Evolutionary conservation across 2,888 invertebrate species (phyloP), one percentile per base, ranked within the genome.

Genomic region (Acrobasis suavella): DNA sequence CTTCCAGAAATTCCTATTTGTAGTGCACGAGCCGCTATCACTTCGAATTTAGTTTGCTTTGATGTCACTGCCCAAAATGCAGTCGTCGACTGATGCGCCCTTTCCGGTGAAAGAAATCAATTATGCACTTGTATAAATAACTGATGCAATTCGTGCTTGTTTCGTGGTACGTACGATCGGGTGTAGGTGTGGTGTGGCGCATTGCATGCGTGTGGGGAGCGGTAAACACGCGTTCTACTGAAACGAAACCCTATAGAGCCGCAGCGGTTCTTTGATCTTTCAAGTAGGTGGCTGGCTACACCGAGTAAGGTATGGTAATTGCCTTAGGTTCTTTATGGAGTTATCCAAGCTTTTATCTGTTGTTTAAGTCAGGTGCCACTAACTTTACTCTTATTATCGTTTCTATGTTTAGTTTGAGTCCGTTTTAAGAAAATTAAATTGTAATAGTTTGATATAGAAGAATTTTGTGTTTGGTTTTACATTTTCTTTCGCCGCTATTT

Each of bases 1-100:
- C 81, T 86, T 83, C 82, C 82, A 85, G 83, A 82, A 85, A 86
- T 80, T 78, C 77, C 77, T 81, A 77, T 79, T 74, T 79, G 72
- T 74, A 69, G 72, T 73, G 64, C 65, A 65, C 32, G 39, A 32
- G 71, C 74, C 72, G 74, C 72, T 75, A 67, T 69, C 71, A 73
- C 73, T 78, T 76, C 70, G 75, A 74, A 72, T 69, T 71, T 72
- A 61, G 67, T 71, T 72, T 67, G 67, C 74, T 80, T 77, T 77
- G 75, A 77, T 74, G 76, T 75, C 70, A 64, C 70, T 73, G 70
- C 71, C 71, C 69, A 60, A 64, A 56, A 66, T 64, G 61, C 69
- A 71, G 68, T 62, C 73, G 71, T 58, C 62, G 63, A 63, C 62
- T 62, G 50, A 64, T 58, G 58, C 12, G 46, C 59, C 55, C 37